Base-by-base conservation (phyloP, 2,113 vertebrate species). In the Gavia stellata region DNA sequence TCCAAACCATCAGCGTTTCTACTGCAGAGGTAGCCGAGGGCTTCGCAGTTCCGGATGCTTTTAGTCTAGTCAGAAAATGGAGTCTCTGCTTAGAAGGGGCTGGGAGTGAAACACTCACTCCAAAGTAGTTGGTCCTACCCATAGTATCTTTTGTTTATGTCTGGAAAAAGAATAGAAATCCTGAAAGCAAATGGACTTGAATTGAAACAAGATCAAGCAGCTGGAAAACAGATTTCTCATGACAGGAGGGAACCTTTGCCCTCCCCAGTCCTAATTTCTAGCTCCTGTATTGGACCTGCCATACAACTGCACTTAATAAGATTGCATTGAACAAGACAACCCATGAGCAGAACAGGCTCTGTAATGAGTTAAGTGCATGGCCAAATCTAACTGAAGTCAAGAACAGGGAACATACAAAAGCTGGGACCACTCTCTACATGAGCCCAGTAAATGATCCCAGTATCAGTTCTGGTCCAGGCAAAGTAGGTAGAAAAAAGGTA, bases 331-430 rank as follows among this genome's bases (percentile, higher is more conserved):
- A 88, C 81, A 90, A 84, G 84, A 87, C 72, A 88, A 50, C 5
- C 63, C 62, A 8, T 6, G n/a, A 52, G 87, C 87, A 95, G 94
- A 96, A 94, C 92, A 92, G 85, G 74, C 31, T 94, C 78, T 68
- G 53, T 72, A 93, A 93, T 7, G 81, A 82, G 52, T 65, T 52
- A 31, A 80, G 45, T 14, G 28, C 86, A 50, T 5, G 59, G 86
- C 31, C 86, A 97, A 77, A 65, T 45, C 86, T 56, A 81, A 65
- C 59, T 42, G 13, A 82, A 88, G 68, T 56, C 77, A 81, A 50
- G 86, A 95, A 25, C 34, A 50, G 45, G 44, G 53, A 94, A 52
- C 53, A 29, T 17, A 66, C 8, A 42, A 61, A 74, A 75, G 14
- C 56, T 85, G 31, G 38, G 80, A 88, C 63, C 40, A 29, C 61